Conservation (phyloP, 2,797 vertebrate genomes). For the Melanotaenia parkinsoni region DNA sequence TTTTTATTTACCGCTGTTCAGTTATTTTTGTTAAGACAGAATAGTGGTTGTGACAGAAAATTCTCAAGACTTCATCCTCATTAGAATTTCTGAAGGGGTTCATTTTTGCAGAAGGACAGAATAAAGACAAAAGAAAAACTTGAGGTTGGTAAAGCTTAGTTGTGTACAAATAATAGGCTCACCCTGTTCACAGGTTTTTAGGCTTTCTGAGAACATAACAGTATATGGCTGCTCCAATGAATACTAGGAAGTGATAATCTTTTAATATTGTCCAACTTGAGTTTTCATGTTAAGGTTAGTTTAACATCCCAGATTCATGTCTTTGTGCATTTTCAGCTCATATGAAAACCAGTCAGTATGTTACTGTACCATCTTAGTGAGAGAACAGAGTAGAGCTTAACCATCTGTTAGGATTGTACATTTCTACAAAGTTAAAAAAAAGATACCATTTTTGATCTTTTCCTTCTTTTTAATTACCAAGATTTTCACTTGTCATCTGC, state of each 20-base stretch:
- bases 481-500: constrained; percentile 23
- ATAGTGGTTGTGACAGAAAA: background rate
- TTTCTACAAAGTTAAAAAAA: background rate
- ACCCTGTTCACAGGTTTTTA: background rate
- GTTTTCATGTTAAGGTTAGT: constrained; percentile 8
- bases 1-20: background rate
- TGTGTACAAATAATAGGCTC: background rate
- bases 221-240: background rate
- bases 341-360: background rate
- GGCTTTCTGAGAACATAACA: background rate
- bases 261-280: background rate
- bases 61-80: background rate
- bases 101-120: background rate
- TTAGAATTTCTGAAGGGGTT: background rate
- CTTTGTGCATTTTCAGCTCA: constrained; percentile 20
- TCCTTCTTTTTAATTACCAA: background rate
- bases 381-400: constrained; percentile 35
- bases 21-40: background rate
- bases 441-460: background rate
- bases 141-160: background rate
- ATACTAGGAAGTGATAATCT: background rate
- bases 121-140: constrained; percentile 3
- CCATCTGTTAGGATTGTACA: background rate
- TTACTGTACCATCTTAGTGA: constrained; percentile 4
- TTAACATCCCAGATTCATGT: background rate